phyloP scores from a whole-genome alignment of 2,113 vertebrate species.

The Irena cyanogastra region DNA sequence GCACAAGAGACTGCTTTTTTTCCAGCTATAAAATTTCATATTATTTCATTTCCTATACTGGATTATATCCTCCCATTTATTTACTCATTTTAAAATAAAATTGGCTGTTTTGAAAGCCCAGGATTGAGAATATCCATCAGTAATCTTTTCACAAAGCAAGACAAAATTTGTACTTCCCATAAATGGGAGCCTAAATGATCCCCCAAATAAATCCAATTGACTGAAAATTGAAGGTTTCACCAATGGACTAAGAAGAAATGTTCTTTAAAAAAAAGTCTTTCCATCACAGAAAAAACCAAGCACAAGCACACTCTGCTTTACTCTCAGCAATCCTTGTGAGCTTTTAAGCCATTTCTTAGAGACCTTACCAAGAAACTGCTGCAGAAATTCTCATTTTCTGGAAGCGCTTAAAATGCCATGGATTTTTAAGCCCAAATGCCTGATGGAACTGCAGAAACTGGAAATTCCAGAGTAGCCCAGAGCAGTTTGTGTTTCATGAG shows the following conservation, averaged over 20 bases:
- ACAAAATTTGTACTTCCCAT: neutral
- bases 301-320: neutral
- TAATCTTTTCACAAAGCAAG: neutral
- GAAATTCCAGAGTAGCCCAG: neutral
- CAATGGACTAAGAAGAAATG: neutral
- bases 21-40: neutral
- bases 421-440: neutral
- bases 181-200: neutral
- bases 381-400: neutral
- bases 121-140: neutral
- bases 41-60: constrained; percentile 10
- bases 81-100: constrained; percentile 30
- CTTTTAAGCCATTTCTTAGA: neutral
- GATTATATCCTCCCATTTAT: constrained; percentile 27
- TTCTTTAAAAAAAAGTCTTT: neutral
- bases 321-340: neutral
- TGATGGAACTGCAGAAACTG: neutral
- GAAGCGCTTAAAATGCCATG: accelerated
- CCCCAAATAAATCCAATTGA: neutral
- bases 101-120: neutral
- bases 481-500: neutral
- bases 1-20: constrained; percentile 4
- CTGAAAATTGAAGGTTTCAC: neutral
- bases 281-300: neutral
- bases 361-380: neutral